Evolutionary conservation across 2,113 vertebrate genomes (phyloP), one percentile per base, ranked within the genome.

Genomic region (Trinectes maculatus): DNA sequence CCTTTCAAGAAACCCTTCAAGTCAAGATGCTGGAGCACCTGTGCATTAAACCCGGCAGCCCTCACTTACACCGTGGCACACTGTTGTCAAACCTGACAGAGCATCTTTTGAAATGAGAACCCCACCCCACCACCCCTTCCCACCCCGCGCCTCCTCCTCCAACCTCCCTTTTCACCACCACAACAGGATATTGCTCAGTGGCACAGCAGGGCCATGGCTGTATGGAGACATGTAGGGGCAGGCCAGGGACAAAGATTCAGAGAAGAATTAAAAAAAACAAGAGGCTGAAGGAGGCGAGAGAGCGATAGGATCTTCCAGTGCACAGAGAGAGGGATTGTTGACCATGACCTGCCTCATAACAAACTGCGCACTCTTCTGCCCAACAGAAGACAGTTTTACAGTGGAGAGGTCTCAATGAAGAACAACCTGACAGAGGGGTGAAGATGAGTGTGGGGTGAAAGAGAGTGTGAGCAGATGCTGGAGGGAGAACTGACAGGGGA

Each of bases 171-270:
- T 11, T 39, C 8, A 19, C 39, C 46, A 47, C 40, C 70, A 82
- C 83, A 87, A 90, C 87, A 92, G 89, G 89, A 89, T 87, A 85
- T 77, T 80, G 80, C 78, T 79, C 68, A 77, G 80, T 79, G 70
- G 65, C 79, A 78, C 68, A 74, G 58, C 87, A 72, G 59, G 47
- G 77, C 44, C 74, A 61, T 26, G 34, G 79, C 69, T 60, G 64
- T 39, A 36, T 12, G 36, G 67, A 87, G 90, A 90, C 91, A 51
- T 89, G 91, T 85, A 64, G 64, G 37, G 82, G 72, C 92, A 92
- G 73, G 89, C 75, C 79, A 13, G 48, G 40, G 80, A 89, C 89
- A 91, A 79, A 86, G 80, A 69, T 79, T 40, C 26, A 33, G 56
- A 58, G 48, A 79, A 71, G 60, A 85, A 71, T 70, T 4, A 44